Conservation (phyloP, 2,888 invertebrate species). For the Perdita meconis region DNA sequence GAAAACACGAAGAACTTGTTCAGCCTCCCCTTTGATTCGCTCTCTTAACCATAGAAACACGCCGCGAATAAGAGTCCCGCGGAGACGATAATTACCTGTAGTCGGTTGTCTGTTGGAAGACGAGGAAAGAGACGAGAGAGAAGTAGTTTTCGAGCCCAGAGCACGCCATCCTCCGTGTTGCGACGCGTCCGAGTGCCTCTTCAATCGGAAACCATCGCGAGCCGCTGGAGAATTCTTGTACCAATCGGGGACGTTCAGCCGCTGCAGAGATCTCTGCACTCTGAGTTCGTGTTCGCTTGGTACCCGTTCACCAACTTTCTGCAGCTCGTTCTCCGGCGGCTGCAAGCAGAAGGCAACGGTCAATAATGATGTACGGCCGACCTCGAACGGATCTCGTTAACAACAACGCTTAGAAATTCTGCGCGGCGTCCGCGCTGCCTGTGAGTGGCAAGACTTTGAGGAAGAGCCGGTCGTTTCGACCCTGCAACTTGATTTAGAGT, state of each 20-base stretch:
- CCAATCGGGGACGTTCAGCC: constrained; percentile 98
- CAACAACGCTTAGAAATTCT: background rate
- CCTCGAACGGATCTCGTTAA: background rate
- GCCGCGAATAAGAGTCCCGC: background rate
- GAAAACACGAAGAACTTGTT: too few species aligned
- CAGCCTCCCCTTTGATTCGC: too few species aligned
- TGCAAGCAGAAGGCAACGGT: constrained; percentile 82
- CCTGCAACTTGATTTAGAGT: too few species aligned
- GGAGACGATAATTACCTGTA: constrained; percentile 72
- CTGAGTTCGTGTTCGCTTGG: constrained; percentile 97
- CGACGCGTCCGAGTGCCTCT: constrained; percentile 89
- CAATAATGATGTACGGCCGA: background rate
- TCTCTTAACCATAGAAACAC: too few species aligned
- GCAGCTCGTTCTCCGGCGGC: constrained; percentile 97
- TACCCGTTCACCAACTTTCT: constrained; percentile 92
- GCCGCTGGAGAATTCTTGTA: constrained; percentile 92
- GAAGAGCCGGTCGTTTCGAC: too few species aligned
- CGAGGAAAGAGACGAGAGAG: constrained; percentile 89
- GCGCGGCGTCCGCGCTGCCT: too few species aligned
- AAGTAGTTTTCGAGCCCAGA: constrained; percentile 94
- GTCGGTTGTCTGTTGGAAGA: constrained; percentile 83
- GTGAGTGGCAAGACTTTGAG: too few species aligned
- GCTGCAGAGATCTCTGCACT: constrained; percentile 96
- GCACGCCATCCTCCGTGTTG: constrained; percentile 87
- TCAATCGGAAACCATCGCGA: constrained; percentile 92